Evolutionary conservation across 1,140 invertebrate genomes (phyloP).

Genomic region (Drosophila cardini): DNA sequence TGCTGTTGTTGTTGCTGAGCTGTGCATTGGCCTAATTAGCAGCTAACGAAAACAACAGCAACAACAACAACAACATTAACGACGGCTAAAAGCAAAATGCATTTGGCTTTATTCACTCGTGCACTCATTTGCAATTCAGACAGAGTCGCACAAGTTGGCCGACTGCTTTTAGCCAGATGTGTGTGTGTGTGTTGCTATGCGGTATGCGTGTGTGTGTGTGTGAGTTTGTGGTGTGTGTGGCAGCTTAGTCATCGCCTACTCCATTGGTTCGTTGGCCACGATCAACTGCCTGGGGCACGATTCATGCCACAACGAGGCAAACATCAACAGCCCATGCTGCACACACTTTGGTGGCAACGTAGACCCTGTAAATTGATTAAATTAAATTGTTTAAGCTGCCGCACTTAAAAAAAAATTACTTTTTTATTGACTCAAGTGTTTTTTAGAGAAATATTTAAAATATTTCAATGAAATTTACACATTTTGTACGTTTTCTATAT

Average conservation of each 20-base stretch:
- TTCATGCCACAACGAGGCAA: conserved; percentile 15
- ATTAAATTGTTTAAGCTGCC: too few species aligned
- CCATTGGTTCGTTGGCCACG: conserved; percentile 74
- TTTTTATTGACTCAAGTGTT: too few species aligned
- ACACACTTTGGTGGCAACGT: conserved; percentile 63
- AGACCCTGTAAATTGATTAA: too few species aligned
- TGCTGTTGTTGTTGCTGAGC: background rate
- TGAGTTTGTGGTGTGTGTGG: conserved; percentile 8
- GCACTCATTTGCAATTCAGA: conserved; percentile 73
- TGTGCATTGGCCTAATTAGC: conserved; percentile 72
- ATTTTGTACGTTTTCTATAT: too few species aligned
- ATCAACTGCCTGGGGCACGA: conserved; percentile 28
- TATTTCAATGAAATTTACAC: too few species aligned
- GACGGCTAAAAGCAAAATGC: conserved; percentile 32
- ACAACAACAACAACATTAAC: conserved; percentile 5
- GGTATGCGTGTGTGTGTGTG: conserved; percentile 4
- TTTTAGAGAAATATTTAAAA: too few species aligned
- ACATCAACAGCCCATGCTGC: conserved; percentile 32
- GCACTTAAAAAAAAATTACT: too few species aligned
- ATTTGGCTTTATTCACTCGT: conserved; percentile 59
- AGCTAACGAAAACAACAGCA: conserved; percentile 38
- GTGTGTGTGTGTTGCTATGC: conserved; percentile 8
- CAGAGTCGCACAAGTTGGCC: conserved; percentile 68
- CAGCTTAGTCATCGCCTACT: conserved; percentile 72
- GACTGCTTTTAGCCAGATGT: conserved; percentile 73